Base-by-base conservation (phyloP, 2,888 invertebrate species). In the Acrobasis suavella region DNA sequence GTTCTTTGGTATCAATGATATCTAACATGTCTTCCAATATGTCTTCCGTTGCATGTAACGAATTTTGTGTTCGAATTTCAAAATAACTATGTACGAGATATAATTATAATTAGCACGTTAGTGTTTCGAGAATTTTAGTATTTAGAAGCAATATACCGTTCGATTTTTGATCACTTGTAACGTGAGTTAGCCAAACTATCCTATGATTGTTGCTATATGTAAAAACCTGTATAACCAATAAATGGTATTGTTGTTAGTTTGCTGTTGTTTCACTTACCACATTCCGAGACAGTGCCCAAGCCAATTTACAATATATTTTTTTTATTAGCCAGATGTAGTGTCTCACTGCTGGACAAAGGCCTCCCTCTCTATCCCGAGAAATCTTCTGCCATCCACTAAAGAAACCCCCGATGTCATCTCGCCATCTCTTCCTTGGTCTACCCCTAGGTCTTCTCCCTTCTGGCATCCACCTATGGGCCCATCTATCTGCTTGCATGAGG, bases 191-290 rank as follows among this genome's bases (percentile, higher is more conserved):
- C 82, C 71, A 81, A 78, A 77, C 72, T 83, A 80, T 78, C 78
- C 75, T 83, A 79, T 76, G 73, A 81, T 82, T 90, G 91, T 91
- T 92, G 90, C 90, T 91, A 85, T 85, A 85, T 90, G 83, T 90
- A 85, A 87, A 81, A 85, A 89, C 76, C 81, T 90, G 89, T 91
- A 89, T 91, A 91, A 84, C 90, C 89, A 86, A 86, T 91, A 91
- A 91, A 91, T 87, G 89, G 87, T 89, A 86, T 86, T 90, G 90
- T 91, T 92, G 91, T 91, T 90, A 88, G 82, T 77, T 86, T 71
- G 63, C 71, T 38, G 9, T 71, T 46, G 81, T 87, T 85, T 87
- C 10, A 37, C 17, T 60, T 22, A 58, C n/a, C 51, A 54, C 32
- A 6, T 32, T 22, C n/a, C n/a, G 22, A 22, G 22, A n/a, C n/a